Percentiles rank a stretch among this genome's conserved stretches.
phyloP scores from a whole-genome alignment of 2,113 vertebrate species.

The Actenoides lindsayi region DNA sequence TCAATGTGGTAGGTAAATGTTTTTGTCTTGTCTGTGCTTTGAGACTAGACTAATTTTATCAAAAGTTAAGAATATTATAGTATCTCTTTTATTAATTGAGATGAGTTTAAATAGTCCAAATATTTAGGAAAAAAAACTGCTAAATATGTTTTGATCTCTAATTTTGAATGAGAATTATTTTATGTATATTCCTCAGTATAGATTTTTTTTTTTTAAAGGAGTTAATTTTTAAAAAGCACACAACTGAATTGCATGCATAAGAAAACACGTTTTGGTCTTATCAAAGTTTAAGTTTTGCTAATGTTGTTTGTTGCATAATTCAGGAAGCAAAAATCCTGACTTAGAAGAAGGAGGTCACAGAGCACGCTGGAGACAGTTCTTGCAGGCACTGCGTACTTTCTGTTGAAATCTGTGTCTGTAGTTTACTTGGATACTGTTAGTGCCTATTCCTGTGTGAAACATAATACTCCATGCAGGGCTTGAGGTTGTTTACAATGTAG shows the following conservation, averaged over 20 bases:
- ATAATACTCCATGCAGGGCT: not conserved
- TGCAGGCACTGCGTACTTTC: not conserved
- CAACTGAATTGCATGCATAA: not conserved
- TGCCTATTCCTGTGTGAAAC: not conserved
- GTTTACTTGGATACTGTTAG: not conserved
- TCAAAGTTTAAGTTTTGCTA: not conserved
- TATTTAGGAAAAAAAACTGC: not conserved
- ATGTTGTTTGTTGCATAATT: constrained; percentile 13
- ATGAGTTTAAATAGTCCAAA: not conserved
- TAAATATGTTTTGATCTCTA: not conserved
- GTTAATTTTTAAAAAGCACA: not conserved
- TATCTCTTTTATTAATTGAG: not conserved
- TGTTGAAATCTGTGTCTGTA: not conserved
- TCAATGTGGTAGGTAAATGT: not conserved
- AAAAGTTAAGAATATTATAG: not conserved
- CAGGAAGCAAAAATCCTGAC: constrained; percentile 19
- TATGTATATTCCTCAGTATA: not conserved
- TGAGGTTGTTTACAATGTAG: not conserved
- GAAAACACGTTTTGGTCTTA: not conserved
- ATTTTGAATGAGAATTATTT: not conserved
- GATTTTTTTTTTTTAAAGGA: not conserved
- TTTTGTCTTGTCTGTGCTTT: not conserved
- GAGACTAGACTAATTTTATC: not conserved
- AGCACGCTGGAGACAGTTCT: not conserved
- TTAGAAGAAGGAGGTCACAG: constrained; percentile 10